Evolutionary conservation across 2,797 vertebrate genomes (phyloP).

Genomic region (Emydoidea blandingii): DNA sequence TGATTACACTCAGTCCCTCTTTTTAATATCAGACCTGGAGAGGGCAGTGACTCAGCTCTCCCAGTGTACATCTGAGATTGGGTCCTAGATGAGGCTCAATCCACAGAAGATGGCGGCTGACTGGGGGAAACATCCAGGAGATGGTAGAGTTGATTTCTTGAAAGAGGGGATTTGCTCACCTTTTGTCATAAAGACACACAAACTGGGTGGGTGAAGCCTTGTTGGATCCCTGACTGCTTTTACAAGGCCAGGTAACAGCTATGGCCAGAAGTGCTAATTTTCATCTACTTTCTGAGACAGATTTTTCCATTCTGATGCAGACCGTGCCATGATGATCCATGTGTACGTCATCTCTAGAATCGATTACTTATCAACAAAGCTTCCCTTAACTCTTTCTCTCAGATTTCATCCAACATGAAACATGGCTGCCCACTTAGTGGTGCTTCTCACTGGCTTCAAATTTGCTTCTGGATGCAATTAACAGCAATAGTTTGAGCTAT

Average conservation of each 20-base stretch:
- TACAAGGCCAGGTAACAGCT: neutral
- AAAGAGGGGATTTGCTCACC: neutral
- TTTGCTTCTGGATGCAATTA: neutral
- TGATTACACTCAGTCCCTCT: neutral
- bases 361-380: neutral
- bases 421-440: neutral
- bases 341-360: neutral
- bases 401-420: neutral
- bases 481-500: neutral
- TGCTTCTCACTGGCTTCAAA: neutral
- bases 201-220: neutral
- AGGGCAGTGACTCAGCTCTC: neutral
- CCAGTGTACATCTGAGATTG: neutral
- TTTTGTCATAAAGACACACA: neutral
- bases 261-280: too few species aligned
- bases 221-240: neutral
- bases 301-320: neutral
- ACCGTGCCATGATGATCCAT: neutral
- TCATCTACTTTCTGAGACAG: neutral
- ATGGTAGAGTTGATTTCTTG: neutral
- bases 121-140: neutral
- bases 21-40: neutral
- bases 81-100: neutral
- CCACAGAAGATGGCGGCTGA: neutral
- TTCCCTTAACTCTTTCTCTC: neutral